Evolutionary conservation across 64 coral and sea anemone genomes (phyloP).

Genomic region (Catalaphyllia jardinei): DNA sequence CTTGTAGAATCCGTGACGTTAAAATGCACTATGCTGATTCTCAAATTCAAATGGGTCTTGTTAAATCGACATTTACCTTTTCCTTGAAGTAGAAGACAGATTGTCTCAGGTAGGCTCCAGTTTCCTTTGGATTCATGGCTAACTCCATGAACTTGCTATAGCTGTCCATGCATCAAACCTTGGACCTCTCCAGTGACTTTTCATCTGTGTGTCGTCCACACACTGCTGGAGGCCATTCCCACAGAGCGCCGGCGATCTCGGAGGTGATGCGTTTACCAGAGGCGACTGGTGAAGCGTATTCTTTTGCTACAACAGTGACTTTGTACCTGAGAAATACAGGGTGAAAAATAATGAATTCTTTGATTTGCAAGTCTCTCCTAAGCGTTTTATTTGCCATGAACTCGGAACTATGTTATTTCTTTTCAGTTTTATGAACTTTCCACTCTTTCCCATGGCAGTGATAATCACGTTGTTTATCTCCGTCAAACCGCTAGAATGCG

Average conservation of each 20-base stretch:
- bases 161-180: conserved; percentile 14
- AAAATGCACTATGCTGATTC: too few relatives aligned
- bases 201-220: conserved; percentile 12
- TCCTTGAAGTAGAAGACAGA: conserved; percentile 43
- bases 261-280: conserved; percentile 22
- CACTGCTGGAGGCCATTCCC: conserved; percentile 24
- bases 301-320: conserved; percentile 22
- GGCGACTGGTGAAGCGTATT: conserved; percentile 10
- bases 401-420: too few relatives aligned
- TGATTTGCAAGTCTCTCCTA: too few relatives aligned
- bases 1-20: not conserved
- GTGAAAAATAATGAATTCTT: too few relatives aligned
- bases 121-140: conserved; percentile 20
- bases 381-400: too few relatives aligned
- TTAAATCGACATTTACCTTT: not conserved
- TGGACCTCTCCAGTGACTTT: conserved; percentile 22
- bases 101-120: conserved; percentile 23
- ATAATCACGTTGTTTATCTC: too few relatives aligned
- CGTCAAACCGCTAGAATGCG: too few relatives aligned
- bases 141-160: conserved; percentile 24
- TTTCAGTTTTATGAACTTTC: too few relatives aligned
- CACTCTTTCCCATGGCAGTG: too few relatives aligned
- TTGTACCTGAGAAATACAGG: not conserved
- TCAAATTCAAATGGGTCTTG: not conserved
- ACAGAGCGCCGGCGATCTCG: conserved; percentile 26